Base-by-base conservation (phyloP, 1,140 invertebrate genomes). In the Cryptotermes secundus region DNA sequence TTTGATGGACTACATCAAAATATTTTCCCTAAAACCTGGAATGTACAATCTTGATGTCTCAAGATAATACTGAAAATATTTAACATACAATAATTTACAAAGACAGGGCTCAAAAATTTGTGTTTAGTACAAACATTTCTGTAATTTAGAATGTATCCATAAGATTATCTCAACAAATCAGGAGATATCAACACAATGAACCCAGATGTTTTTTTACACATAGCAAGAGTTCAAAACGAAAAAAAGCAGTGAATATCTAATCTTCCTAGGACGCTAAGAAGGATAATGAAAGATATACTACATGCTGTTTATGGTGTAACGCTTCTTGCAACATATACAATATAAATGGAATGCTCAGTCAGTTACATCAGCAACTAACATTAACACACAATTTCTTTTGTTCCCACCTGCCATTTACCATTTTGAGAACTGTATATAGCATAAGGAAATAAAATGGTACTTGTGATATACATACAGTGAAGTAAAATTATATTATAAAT, bases 31-130 rank as follows among this genome's bases (percentile, higher is more conserved):
- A n/a, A 3, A 72, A 72, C 26, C n/a, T 31, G n/a, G 59, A 7
- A 72, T 72, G 14, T 59, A 59, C 14, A 72, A 72, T 72, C 59
- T 72, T 72, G 59, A 72, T 31, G 59, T 72, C 59, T 72, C 59
- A 72, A 31, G 59, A 72, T 16, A 72, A 72, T 72, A 31, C 31
- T 72, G 26, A 72, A 72, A n/a, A 72, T n/a, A 6, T 72, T 72
- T 72, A n/a, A n/a, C 59, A 72, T 31, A 31, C 9, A 72, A 59
- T 59, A 59, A 49, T 72, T n/a, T 72, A n/a, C 59, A 22, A 72
- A 31, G 26, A 31, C 26, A 72, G 26, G 59, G 59, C 26, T 59
- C 59, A 72, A n/a, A 59, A 72, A 72, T 72, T 26, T 72, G 26
- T 72, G n/a, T 26, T 72, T 72, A 72, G 59, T 72, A 31, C 7